Base-by-base conservation (phyloP, 2,797 vertebrate genomes). In the Pachyuromys duprasi region DNA sequence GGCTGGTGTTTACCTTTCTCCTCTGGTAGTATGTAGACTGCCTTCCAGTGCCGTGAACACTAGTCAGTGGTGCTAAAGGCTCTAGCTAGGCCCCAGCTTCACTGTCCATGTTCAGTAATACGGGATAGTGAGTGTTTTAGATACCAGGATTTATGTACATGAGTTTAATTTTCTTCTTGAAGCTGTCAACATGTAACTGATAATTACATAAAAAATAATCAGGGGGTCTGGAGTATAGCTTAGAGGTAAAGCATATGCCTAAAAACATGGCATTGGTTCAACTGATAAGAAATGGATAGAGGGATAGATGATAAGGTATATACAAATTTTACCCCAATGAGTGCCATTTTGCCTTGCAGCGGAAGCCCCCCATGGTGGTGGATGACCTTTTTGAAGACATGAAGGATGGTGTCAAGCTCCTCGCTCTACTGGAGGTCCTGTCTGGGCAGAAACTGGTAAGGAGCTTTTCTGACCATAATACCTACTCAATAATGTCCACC, bases 381-480 rank as follows among this genome's bases (percentile, higher is more conserved):
- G 99, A 99, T 31, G 99, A 99, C 95, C 99, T 99, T 57, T 99
- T 99, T 98, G 99, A 99, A 98, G 99, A 99, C 97, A 99, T 99
- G 97, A 99, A 99, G 98, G 99, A 99, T 98, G 99, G 99, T 2
- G 98, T 99, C 94, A 99, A 99, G 98, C 98, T 99, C 8, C 98
- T 99, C 95, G 99, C 99, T 22, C 99, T 99, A 83, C 98, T 99
- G 98, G 99, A 99, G 96, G 98, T 99, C 89, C 99, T 99, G 70
- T 99, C 99, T 33, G 99, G 99, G 84, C 99, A 99, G 97, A 99
- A 99, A 96, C 98, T 99, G 99, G 99, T 99, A 98, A 99, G 99
- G 97, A 53, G 82, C 42, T 78, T 13, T 57, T 60, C n/a, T 67
- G 87, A 90, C 17, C 18, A 7, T 18, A 24, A 20, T 12, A 18